Evolutionary conservation across 1,140 invertebrate species (phyloP).

Genomic region (Neodiprion fabricii): DNA sequence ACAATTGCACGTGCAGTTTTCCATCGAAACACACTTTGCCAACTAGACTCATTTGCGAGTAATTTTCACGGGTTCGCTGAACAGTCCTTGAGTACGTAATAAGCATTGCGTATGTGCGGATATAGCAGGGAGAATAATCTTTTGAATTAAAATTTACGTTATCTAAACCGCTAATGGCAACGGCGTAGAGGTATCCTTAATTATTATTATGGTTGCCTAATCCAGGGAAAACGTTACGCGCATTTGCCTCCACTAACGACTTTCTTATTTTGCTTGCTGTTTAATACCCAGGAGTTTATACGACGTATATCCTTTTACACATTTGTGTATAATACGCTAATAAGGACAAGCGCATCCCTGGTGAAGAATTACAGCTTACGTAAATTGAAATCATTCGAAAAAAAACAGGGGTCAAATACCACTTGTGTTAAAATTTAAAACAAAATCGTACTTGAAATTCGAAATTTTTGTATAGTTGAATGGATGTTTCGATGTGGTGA

Average conservation of each 20-base stretch:
- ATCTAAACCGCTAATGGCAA: slow-evolving; percentile 60
- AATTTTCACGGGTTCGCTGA: neutral
- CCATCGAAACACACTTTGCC: neutral
- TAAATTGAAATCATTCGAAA: too few species aligned
- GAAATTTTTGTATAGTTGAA: too few species aligned
- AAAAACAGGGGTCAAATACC: too few species aligned
- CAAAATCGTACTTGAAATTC: too few species aligned
- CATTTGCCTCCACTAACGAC: slow-evolving; percentile 16
- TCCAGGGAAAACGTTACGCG: slow-evolving; percentile 58
- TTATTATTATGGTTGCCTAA: slow-evolving; percentile 55
- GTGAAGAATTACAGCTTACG: too few species aligned
- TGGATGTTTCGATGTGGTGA: too few species aligned
- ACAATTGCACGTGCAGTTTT: neutral
- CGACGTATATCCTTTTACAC: neutral
- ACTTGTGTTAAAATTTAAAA: too few species aligned
- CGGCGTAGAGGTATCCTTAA: slow-evolving; percentile 50
- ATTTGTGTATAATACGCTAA: too few species aligned
- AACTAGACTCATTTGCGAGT: neutral
- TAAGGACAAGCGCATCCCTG: too few species aligned
- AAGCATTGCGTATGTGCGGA: neutral
- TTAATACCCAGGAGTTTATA: neutral
- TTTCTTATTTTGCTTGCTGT: neutral
- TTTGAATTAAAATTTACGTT: slow-evolving; percentile 60
- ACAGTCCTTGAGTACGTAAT: neutral
- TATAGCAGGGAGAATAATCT: slow-evolving; percentile 41